Conservation (phyloP, 2,888 invertebrate species). For the Drosophila affinis region DNA sequence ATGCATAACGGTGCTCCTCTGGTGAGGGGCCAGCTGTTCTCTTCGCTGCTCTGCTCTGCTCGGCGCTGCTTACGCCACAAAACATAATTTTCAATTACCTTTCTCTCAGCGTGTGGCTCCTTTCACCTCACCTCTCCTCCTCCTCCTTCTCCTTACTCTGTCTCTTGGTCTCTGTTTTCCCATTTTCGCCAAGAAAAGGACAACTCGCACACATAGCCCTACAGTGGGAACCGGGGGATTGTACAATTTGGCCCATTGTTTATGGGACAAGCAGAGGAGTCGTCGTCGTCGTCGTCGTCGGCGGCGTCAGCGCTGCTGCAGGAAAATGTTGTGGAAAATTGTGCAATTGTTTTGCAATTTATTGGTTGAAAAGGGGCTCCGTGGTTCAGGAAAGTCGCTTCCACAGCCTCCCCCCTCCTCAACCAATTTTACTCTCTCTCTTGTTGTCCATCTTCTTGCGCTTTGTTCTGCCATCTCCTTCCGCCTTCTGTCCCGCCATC, state of each 20-base stretch:
- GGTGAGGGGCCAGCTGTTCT: conserved; percentile 57
- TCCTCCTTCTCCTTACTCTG: neutral
- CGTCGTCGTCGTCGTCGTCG: conserved; percentile 24
- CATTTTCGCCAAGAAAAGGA: conserved; percentile 74
- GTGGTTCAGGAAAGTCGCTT: neutral
- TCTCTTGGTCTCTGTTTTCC: neutral
- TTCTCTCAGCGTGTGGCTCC: conserved; percentile 78
- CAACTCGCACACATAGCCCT: conserved; percentile 51
- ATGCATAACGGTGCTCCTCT: neutral
- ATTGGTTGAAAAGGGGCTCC: conserved; percentile 66
- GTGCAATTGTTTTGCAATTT: conserved; percentile 78
- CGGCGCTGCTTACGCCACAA: conserved; percentile 68
- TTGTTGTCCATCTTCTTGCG: conserved; percentile 16
- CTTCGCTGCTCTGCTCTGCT: conserved; percentile 62
- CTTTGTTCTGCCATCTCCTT: conserved; percentile 2
- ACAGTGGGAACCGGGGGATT: conserved; percentile 43
- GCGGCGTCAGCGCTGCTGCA: conserved; percentile 21
- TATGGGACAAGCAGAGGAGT: conserved; percentile 66
- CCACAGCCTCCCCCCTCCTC: conserved; percentile 12
- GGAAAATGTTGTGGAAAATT: conserved; percentile 68
- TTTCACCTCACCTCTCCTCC: conserved; percentile 61
- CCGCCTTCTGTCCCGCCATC: conserved; percentile 3
- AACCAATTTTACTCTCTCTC: conserved; percentile 22
- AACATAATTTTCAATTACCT: conserved; percentile 79
- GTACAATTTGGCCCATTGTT: conserved; percentile 71